Conservation (phyloP, 1,140 invertebrate genomes). For the Drosophila repleta region DNA sequence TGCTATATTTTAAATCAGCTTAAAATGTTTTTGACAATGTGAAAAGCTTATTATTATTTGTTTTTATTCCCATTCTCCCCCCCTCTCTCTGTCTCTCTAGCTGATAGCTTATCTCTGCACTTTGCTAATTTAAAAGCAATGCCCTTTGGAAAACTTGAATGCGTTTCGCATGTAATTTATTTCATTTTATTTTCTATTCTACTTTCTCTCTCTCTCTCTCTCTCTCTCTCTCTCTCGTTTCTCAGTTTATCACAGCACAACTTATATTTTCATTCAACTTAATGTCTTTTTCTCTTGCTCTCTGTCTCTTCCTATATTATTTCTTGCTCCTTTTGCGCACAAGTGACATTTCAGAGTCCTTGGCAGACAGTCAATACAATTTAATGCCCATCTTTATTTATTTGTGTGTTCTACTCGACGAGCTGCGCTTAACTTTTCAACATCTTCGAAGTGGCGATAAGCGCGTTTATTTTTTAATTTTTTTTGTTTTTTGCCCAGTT, state of each 20-base stretch:
- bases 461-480: conserved; percentile 25
- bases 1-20: too few relatives aligned
- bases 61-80: background rate
- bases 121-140: conserved; percentile 20
- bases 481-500: background rate
- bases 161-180: conserved; percentile 11
- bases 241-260: background rate
- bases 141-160: background rate
- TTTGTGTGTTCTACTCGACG: background rate
- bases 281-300: conserved; percentile 1
- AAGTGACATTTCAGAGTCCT: conserved; percentile 16
- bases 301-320: background rate
- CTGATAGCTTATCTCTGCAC: background rate
- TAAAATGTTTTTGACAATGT: too few relatives aligned
- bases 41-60: background rate
- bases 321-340: background rate
- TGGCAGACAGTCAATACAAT: conserved; percentile 12
- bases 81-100: background rate
- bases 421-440: conserved; percentile 32
- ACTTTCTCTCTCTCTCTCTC: background rate
- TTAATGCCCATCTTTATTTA: conserved; percentile 14
- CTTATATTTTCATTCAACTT: conserved; percentile 8
- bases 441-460: conserved; percentile 17
- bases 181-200: conserved; percentile 3
- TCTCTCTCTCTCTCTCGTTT: background rate